phyloP scores from a whole-genome alignment of 2,888 invertebrate species.

The Drosophila ustulata region DNA sequence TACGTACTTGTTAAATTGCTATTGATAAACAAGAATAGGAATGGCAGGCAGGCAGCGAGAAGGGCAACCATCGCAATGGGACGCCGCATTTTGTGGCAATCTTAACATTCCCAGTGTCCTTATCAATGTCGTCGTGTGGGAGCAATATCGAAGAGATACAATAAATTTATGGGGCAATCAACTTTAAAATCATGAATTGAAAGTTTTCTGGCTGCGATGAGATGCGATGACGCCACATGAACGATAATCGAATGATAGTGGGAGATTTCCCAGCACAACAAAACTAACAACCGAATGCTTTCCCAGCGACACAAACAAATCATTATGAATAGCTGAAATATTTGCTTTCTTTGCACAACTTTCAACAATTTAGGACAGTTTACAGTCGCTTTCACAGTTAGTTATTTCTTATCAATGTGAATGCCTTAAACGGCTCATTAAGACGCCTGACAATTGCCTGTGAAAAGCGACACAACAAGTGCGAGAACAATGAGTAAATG shows the following conservation, averaged over 20 bases:
- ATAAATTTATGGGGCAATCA: conserved; percentile 13
- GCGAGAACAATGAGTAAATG: background rate
- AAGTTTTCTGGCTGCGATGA: background rate
- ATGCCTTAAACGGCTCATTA: conserved; percentile 51
- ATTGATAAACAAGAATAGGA: conserved; percentile 36
- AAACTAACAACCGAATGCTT: conserved; percentile 8
- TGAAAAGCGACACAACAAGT: conserved; percentile 25
- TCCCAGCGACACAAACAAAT: conserved; percentile 21
- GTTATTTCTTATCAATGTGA: conserved; percentile 48
- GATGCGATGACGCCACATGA: conserved; percentile 5
- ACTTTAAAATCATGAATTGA: conserved; percentile 17
- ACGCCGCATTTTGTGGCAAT: conserved; percentile 32
- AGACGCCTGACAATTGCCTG: conserved; percentile 39
- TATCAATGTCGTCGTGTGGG: conserved; percentile 22
- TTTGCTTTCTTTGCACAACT: conserved; percentile 22
- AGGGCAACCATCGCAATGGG: conserved; percentile 45
- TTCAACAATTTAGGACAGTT: conserved; percentile 17
- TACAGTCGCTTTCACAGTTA: conserved; percentile 51
- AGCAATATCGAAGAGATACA: conserved; percentile 26
- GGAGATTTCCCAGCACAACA: conserved; percentile 20
- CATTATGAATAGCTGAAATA: conserved; percentile 19
- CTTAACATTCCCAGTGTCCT: conserved; percentile 1
- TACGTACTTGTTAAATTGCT: conserved; percentile 44
- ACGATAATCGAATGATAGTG: conserved; percentile 10
- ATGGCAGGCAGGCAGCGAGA: background rate